Conservation (phyloP, 2,113 vertebrate genomes). For the Hippoglossus stenolepis region DNA sequence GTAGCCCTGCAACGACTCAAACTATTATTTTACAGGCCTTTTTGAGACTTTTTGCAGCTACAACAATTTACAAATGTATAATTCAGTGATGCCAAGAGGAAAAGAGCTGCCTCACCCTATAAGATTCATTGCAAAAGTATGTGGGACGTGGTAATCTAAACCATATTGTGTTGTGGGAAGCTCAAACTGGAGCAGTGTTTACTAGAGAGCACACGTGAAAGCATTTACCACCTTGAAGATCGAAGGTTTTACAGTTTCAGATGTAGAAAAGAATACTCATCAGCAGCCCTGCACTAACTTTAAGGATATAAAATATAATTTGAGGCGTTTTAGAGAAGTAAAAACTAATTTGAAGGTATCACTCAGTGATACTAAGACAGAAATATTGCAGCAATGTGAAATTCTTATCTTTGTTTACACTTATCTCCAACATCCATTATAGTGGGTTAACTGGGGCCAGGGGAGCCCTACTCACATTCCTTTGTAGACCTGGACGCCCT, state of each 20-base stretch:
- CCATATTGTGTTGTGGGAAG: not conserved
- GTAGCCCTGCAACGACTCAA: not conserved
- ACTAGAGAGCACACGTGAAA: not conserved
- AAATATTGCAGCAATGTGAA: not conserved
- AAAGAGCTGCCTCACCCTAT: too few relatives aligned
- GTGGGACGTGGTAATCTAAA: not conserved
- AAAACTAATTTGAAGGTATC: too few relatives aligned
- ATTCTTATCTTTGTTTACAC: not conserved
- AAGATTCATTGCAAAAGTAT: too few relatives aligned
- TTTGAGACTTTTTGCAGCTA: too few relatives aligned
- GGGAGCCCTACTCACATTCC: conserved; percentile 86
- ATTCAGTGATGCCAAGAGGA: not conserved
- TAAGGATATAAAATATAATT: too few relatives aligned
- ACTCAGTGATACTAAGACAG: too few relatives aligned
- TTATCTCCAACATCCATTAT: conserved; percentile 6
- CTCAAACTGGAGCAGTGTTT: not conserved
- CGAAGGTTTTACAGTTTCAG: not conserved
- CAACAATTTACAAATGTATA: not conserved
- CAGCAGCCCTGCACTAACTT: too few relatives aligned
- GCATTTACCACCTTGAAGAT: not conserved
- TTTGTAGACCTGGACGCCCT: conserved; percentile 84
- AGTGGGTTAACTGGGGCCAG: not conserved
- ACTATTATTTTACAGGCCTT: not conserved
- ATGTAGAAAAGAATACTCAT: not conserved
- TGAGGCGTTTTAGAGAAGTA: too few relatives aligned